Conservation (phyloP, 2,888 invertebrate genomes). For the Escarpia spicata region DNA sequence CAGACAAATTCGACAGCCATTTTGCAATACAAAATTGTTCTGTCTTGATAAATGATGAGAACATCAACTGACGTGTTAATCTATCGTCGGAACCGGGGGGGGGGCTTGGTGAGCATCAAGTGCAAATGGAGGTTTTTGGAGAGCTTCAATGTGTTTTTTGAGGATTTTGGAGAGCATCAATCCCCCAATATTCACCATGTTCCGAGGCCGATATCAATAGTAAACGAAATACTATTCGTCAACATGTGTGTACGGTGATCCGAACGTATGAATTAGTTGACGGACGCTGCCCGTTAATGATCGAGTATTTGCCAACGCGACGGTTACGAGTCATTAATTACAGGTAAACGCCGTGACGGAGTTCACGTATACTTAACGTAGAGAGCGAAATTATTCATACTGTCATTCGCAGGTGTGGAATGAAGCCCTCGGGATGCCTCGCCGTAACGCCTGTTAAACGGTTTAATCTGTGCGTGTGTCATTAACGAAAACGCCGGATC, state of each 20-base stretch:
- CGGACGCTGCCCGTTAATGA: background rate
- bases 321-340: background rate
- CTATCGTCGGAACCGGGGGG: no score
- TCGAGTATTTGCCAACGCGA: background rate
- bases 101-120: no score
- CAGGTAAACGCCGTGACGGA: background rate
- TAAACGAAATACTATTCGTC: background rate
- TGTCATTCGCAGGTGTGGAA: background rate
- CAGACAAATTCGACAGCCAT: no score
- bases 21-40: no score
- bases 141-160: no score
- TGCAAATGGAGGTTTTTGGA: no score
- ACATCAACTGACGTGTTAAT: no score
- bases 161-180: no score
- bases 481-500: background rate
- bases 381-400: constrained; percentile 6
- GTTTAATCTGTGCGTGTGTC: background rate
- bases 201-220: background rate
- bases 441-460: background rate
- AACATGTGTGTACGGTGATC: background rate
- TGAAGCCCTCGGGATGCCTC: background rate
- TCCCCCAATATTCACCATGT: no score
- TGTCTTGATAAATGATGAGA: no score
- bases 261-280: background rate
- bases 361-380: background rate